Conservation (phyloP, 2,888 invertebrate genomes). For the Seladonia tumulorum region DNA sequence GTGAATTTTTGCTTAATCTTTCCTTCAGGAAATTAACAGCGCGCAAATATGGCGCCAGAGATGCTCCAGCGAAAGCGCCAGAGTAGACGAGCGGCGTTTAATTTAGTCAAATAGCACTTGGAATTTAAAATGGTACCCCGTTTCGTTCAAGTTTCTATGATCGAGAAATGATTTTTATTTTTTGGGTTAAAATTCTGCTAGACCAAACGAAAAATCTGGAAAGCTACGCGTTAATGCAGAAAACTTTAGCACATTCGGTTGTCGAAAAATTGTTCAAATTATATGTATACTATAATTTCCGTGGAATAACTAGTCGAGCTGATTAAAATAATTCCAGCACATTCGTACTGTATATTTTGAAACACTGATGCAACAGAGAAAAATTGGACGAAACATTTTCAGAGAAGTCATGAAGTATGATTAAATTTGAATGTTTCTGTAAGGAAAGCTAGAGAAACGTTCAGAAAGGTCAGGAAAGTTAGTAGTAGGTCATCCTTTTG, state of each 20-base stretch:
- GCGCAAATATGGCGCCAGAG: not conserved
- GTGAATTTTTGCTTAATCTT: constrained; percentile 20
- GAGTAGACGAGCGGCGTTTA: not conserved
- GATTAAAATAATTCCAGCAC: too few relatives aligned
- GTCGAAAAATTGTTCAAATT: too few relatives aligned
- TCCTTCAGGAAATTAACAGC: constrained; percentile 2
- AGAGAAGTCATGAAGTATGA: not conserved
- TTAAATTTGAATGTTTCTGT: not conserved
- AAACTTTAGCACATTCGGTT: not conserved
- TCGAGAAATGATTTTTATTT: not conserved
- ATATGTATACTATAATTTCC: too few relatives aligned
- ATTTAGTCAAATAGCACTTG: not conserved
- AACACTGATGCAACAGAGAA: not conserved
- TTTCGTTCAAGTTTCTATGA: not conserved
- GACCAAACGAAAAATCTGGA: not conserved
- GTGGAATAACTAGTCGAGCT: too few relatives aligned
- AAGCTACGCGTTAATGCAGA: not conserved
- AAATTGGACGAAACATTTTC: not conserved
- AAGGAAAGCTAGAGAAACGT: not conserved
- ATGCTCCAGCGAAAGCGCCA: not conserved
- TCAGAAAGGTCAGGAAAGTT: not conserved
- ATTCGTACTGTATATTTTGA: too few relatives aligned
- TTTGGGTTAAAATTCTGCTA: not conserved
- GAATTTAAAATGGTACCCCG: not conserved
- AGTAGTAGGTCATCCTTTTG: not conserved